These are phyloP conservation scores for Ia io DNA, from an alignment of 2,113 vertebrate genomes.

Conservation along the genomic window DNA sequence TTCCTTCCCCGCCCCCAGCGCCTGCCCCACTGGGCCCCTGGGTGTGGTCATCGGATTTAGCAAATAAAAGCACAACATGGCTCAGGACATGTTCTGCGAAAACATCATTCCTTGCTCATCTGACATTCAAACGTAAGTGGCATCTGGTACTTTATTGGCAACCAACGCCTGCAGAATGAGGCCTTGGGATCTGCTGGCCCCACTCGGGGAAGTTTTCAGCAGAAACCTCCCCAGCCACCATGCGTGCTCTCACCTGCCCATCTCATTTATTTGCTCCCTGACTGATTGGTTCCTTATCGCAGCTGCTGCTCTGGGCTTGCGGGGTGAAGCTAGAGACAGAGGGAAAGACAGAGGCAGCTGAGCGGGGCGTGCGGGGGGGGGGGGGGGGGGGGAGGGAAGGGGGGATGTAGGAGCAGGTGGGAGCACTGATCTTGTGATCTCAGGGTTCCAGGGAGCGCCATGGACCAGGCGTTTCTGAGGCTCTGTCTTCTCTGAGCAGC, in stretches of 20 bases:
- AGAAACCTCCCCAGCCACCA: neutral
- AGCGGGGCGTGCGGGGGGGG: too few species aligned
- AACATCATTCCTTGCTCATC: neutral
- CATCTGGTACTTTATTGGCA: neutral
- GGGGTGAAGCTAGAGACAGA: neutral
- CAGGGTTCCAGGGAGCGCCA: too few species aligned
- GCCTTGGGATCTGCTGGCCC: neutral
- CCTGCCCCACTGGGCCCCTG: fast-evolving
- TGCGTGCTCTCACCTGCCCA: neutral
- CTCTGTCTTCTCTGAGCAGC: neutral
- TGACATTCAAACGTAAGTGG: neutral
- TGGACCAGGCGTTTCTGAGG: neutral
- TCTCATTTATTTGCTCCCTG: neutral
- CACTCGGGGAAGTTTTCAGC: neutral
- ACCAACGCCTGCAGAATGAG: neutral
- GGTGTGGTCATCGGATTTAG: neutral
- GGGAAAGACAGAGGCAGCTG: neutral
- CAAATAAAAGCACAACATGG: neutral
- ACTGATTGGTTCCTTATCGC: neutral
- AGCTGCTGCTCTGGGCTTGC: neutral
- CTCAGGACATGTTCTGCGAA: neutral
- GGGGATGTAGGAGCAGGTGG: neutral
- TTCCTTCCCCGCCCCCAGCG: fast-evolving
- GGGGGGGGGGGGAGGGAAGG: neutral
- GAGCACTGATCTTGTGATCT: neutral